phyloP scores from a whole-genome alignment of 2,888 invertebrate genomes.

The Tridacna crocea region DNA sequence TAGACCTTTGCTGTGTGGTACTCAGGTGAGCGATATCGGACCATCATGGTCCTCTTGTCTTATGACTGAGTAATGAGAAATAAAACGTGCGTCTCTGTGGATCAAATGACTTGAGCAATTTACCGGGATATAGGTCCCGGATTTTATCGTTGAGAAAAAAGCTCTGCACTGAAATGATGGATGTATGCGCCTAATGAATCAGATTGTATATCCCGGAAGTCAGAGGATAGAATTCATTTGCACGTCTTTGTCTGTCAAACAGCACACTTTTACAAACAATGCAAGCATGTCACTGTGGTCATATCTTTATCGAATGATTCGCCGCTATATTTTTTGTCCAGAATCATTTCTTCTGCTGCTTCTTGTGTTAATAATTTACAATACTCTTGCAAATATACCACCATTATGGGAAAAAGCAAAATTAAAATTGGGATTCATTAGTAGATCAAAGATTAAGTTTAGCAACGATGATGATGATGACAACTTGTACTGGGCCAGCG shows the following conservation, averaged over 20 bases:
- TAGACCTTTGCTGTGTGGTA: no score
- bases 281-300: conserved; percentile 23
- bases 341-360: conserved; percentile 71
- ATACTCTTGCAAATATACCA: conserved; percentile 70
- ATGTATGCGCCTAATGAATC: not conserved
- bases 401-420: conserved; percentile 68
- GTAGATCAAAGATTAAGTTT: not conserved
- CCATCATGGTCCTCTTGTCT: no score
- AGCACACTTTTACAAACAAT: not conserved
- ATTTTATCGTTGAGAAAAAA: not conserved
- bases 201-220: conserved; percentile 18
- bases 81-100: no score
- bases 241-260: not conserved
- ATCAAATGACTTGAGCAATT: no score
- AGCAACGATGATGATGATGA: conserved; percentile 3
- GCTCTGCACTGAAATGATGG: not conserved
- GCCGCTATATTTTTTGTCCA: conserved; percentile 72
- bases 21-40: no score
- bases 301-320: conserved; percentile 39
- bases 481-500: conserved; percentile 46
- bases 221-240: conserved; percentile 1
- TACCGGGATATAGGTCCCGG: not conserved
- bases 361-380: conserved; percentile 72
- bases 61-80: no score
- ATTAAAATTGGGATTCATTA: conserved; percentile 32